Percentiles rank a stretch among this genome's conserved stretches.
Conservation (phyloP, 1,140 invertebrate genomes). For the Rhopalosiphum maidis region DNA sequence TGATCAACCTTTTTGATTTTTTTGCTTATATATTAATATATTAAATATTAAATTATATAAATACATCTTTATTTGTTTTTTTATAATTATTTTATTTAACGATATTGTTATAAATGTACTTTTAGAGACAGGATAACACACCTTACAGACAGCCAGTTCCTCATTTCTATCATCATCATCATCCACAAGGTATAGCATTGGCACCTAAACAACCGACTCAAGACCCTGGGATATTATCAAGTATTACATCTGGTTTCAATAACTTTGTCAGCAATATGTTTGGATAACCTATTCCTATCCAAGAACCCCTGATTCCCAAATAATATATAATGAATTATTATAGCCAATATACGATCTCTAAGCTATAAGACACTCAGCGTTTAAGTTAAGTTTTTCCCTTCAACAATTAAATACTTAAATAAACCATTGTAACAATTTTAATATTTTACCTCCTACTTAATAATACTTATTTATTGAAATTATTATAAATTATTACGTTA, state of each 20-base stretch:
- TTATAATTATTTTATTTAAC: constrained; percentile 54
- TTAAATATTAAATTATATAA: neutral
- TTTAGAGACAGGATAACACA: constrained; percentile 61
- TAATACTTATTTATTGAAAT: constrained; percentile 43
- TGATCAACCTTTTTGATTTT: neutral
- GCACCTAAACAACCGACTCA: constrained; percentile 62
- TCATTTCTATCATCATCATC: constrained; percentile 62
- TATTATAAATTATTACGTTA: constrained; percentile 2
- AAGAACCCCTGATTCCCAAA: neutral
- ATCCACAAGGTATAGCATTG: constrained; percentile 63
- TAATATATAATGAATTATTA: constrained; percentile 42
- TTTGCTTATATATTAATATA: neutral
- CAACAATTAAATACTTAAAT: constrained; percentile 19
- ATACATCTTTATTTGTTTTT: constrained; percentile 60
- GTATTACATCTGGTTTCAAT: constrained; percentile 77
- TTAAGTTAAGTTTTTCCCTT: constrained; percentile 33
- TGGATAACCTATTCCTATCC: constrained; percentile 65
- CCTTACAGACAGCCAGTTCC: constrained; percentile 62
- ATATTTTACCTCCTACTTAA: neutral
- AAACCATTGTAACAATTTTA: constrained; percentile 21
- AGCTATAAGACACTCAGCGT: constrained; percentile 35
- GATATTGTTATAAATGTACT: constrained; percentile 50
- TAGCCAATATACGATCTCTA: constrained; percentile 54
- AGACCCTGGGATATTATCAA: constrained; percentile 71
- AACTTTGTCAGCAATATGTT: constrained; percentile 78